A percentile compares a stretch with the other conserved stretches of the same genome.
Conservation (phyloP, 2,888 invertebrate species). For the Caenorhabditis sp. region DNA sequence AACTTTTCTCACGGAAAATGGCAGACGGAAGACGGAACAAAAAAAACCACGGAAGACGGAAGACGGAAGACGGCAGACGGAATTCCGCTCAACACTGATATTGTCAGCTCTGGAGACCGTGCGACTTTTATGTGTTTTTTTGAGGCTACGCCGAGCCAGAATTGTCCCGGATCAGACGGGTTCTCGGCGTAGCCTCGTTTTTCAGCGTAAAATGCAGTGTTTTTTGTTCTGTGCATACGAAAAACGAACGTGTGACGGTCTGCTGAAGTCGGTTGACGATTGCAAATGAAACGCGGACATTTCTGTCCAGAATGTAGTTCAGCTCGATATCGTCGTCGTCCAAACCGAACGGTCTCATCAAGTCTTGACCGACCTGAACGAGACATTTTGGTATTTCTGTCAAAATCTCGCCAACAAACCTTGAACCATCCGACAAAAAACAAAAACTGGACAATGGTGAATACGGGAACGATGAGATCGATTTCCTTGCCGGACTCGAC, state of each 20-base stretch:
- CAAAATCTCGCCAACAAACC: no score
- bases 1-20: no score
- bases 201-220: no score
- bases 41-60: not conserved
- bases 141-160: not conserved
- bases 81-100: no score
- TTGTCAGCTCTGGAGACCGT: no score
- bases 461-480: slow-evolving; percentile 65
- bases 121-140: no score
- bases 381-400: not conserved
- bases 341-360: slow-evolving; percentile 71
- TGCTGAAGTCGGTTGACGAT: slow-evolving; percentile 65
- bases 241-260: slow-evolving; percentile 56
- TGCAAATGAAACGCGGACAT: slow-evolving; percentile 64
- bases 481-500: slow-evolving; percentile 56
- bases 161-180: not conserved
- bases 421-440: slow-evolving; percentile 71
- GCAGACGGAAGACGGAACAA: no score
- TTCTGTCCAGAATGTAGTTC: slow-evolving; percentile 69
- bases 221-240: not conserved
- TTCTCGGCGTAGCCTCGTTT: no score
- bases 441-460: slow-evolving; percentile 69
- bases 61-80: no score
- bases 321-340: slow-evolving; percentile 71
- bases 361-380: slow-evolving; percentile 65